Percentiles rank a stretch among this genome's conserved stretches.
These are phyloP conservation scores for Gisinianus flammeolus DNA, from an alignment of 2,888 invertebrate species.

Conservation along the genomic window DNA sequence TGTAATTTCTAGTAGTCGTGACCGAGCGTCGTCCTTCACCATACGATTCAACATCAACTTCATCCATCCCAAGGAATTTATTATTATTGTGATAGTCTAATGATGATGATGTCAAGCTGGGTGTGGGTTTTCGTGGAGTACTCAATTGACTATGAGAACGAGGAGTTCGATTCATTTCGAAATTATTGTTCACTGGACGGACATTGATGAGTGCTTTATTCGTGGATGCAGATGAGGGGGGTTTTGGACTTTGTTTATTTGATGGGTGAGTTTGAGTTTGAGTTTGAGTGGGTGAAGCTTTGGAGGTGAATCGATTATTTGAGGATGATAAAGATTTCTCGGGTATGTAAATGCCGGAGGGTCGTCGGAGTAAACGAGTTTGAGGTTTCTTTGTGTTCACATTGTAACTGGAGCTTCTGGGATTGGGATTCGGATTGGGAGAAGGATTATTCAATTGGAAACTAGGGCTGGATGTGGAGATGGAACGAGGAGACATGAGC, in stretches of 20 bases:
- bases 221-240: background rate
- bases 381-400: background rate
- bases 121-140: background rate
- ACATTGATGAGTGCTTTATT: slow-evolving; percentile 5
- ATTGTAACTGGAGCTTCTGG: too few species aligned
- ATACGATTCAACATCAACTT: background rate
- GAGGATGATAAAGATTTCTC: background rate
- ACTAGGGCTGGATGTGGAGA: too few species aligned
- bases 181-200: background rate
- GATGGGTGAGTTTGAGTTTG: background rate
- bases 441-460: too few species aligned
- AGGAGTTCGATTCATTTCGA: background rate
- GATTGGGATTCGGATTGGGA: too few species aligned
- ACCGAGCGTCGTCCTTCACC: background rate
- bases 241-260: background rate
- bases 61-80: background rate
- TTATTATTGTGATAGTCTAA: too few species aligned
- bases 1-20: background rate
- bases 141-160: background rate
- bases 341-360: background rate
- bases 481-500: too few species aligned
- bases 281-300: background rate
- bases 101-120: too few species aligned
- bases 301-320: background rate
- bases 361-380: background rate